phyloP scores from a whole-genome alignment of 1,140 invertebrate genomes.

The Glossosoma conforme region DNA sequence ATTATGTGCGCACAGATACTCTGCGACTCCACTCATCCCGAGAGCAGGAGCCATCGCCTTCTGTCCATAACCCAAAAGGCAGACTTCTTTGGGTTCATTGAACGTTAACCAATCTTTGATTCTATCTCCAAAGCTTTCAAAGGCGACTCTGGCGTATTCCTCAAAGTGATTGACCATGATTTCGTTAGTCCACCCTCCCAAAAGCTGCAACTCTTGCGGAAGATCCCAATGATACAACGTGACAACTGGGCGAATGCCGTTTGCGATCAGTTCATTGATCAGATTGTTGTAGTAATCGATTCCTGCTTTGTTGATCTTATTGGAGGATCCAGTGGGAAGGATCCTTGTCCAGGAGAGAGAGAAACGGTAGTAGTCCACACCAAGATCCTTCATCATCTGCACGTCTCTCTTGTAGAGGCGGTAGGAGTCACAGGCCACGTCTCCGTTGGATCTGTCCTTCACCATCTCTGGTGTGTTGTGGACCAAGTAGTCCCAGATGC shows the following conservation, averaged over 20 bases:
- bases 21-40: constrained; percentile 37
- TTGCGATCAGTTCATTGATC: constrained; percentile 46
- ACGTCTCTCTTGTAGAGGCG: constrained; percentile 49
- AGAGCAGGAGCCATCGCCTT: constrained; percentile 38
- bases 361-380: constrained; percentile 54
- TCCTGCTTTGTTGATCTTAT: constrained; percentile 47
- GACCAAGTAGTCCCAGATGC: constrained; percentile 35
- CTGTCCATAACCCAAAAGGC: constrained; percentile 42
- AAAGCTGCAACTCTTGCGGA: constrained; percentile 44
- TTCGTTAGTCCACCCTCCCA: constrained; percentile 52
- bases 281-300: constrained; percentile 55
- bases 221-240: constrained; percentile 54
- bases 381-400: constrained; percentile 40
- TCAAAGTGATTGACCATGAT: constrained; percentile 48
- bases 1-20: constrained; percentile 51
- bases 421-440: constrained; percentile 44
- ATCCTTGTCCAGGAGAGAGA: constrained; percentile 59
- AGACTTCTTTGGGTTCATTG: constrained; percentile 44
- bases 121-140: constrained; percentile 39
- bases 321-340: constrained; percentile 49
- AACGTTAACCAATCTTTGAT: constrained; percentile 39
- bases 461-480: constrained; percentile 35
- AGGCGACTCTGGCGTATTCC: constrained; percentile 36
- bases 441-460: constrained; percentile 36
- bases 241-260: constrained; percentile 45